Evolutionary conservation across 2,888 invertebrate genomes (phyloP), one percentile per base, ranked within the genome.

Genomic region (Cerastis rubricosa): DNA sequence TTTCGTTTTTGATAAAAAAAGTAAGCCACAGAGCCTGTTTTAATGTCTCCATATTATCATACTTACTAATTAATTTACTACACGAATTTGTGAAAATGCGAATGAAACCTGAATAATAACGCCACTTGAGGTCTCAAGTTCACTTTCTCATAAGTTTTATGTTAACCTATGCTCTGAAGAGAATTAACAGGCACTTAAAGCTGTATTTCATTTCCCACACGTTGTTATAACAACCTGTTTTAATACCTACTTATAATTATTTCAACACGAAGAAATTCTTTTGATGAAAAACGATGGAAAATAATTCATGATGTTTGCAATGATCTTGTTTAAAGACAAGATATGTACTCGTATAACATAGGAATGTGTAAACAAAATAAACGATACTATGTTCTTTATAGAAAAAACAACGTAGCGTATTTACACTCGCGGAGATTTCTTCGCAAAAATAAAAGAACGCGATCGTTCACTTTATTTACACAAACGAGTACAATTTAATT

Each of bases 321-420:
- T 71, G 61, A 49, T 45, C 49, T 59, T 47, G 78, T 77, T 78
- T 65, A 77, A 61, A 83, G 51, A 40, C 8, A 45, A 64, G 49
- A 83, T 59, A 51, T 65, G 25, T 66, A 69, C 22, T 78, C 35
- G 54, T 83, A n/a, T 47, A 78, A 47, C 54, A 11, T 57, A 63
- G 6, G 54, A 77, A 79, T 69, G 64, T 78, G 59, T 51, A 54
- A 7, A 78, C 66, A 66, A 66, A 78, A 83, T 78, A 66, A 66
- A 78, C 66, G 45, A 83, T 78, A 78, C 45, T 35, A 29, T 61
- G 19, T 40, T 77, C 51, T 83, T 78, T 66, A 77, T 77, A 51
- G 4, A 78, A 83, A 83, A 78, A 83, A 66, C 78, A 78, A 78
- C 83, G 83, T 57, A 77, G 25, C 57, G 64, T 77, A 57, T 83